Evolutionary conservation across 2,797 vertebrate genomes (phyloP), one percentile per base, ranked within the genome.

Genomic region (Parauchenoglanis punctatus): DNA sequence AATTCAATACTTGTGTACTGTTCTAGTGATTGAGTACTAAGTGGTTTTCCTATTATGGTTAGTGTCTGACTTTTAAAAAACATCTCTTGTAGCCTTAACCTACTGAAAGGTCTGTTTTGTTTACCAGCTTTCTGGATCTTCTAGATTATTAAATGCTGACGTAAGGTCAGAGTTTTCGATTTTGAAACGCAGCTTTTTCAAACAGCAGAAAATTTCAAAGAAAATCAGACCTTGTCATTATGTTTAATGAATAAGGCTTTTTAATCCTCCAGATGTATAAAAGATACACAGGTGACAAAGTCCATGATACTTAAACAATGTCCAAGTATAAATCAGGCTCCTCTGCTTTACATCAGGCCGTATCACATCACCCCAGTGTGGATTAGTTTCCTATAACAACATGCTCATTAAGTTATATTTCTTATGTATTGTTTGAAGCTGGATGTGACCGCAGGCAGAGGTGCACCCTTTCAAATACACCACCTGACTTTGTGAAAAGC

Each of bases 211-310:
- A 4, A 7, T 81, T 25, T 10, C 12, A 78, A 78, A 23, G 8
- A 35, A 54, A 56, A 58, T 35, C 75, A 4, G 52, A 46, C 10
- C 5, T 76, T 20, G 7, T 75, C 72, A 12, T 44, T 49, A 15
- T 80, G 77, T 80, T 59, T 61, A 81, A 40, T 81, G 28, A 68
- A 35, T 23, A 4, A 52, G 63, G 46, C n/a, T 83, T 68, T 81
- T 61, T 61, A 61, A 44, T 61, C 61, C 3, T 67, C 40, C 61
- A 82, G 61, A 49, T 65, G 81, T 82, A 25, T 40, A 28, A 1
- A 67, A 23, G 63, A 23, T 68, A 28, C 0, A 1, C 23, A 46
- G 25, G 25, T 40, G 49, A 28, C 28, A 31, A 28, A 65, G 28
- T 35, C 31, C 67, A 40, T 13, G 12, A 17, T 68, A 40, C 18